A percentile compares a stretch with the other conserved stretches of the same genome.
Conservation (phyloP, 1,140 invertebrate species). For the Melanaphis sacchari region DNA sequence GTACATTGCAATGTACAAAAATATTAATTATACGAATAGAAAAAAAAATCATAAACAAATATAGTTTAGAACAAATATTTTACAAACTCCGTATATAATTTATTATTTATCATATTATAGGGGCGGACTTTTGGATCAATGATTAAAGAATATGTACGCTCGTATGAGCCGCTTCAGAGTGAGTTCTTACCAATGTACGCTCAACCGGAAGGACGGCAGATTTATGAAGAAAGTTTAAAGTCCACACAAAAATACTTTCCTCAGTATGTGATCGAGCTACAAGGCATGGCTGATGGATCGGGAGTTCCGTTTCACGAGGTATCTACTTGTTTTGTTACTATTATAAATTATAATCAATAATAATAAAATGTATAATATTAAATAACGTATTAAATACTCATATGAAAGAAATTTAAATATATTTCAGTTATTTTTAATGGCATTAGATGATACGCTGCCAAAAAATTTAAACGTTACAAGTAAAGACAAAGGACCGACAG, state of each 20-base stretch:
- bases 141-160: constrained; percentile 75
- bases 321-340: constrained; percentile 53
- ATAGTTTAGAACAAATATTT: background rate
- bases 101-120: constrained; percentile 65
- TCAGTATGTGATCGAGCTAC: constrained; percentile 81
- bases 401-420: constrained; percentile 14
- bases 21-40: background rate
- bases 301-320: constrained; percentile 83
- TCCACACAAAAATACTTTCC: constrained; percentile 75
- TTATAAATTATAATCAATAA: background rate
- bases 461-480: constrained; percentile 62
- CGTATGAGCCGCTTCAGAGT: constrained; percentile 71
- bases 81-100: background rate
- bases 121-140: constrained; percentile 77
- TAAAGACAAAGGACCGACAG: constrained; percentile 65
- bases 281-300: constrained; percentile 83
- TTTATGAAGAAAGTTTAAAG: constrained; percentile 77
- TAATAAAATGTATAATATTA: background rate
- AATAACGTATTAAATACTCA: background rate
- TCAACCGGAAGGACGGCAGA: constrained; percentile 71
- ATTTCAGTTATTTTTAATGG: constrained; percentile 79
- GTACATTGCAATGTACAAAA: no score
- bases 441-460: constrained; percentile 80
- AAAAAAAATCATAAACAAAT: background rate
- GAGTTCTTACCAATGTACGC: constrained; percentile 75